phyloP scores from a whole-genome alignment of 2,888 invertebrate species.

The Parnassius mnemosyne region DNA sequence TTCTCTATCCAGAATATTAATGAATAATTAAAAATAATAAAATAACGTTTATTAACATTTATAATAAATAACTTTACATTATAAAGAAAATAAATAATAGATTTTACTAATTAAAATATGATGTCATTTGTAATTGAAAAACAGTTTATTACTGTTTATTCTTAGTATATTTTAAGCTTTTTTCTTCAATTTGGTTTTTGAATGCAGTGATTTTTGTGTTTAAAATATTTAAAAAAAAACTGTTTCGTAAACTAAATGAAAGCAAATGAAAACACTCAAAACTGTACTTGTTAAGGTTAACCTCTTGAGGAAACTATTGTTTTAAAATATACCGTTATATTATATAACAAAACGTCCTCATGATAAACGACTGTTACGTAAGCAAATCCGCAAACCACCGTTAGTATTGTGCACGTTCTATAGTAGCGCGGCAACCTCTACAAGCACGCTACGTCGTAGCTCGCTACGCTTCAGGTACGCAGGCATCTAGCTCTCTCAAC shows the following conservation, averaged over 20 bases:
- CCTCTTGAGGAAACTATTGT: slow-evolving; percentile 11
- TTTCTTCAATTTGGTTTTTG: too few species aligned
- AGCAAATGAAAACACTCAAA: not conserved
- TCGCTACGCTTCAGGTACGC: slow-evolving; percentile 2
- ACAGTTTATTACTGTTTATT: too few species aligned
- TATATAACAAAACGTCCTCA: slow-evolving; percentile 20
- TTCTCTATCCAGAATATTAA: too few species aligned
- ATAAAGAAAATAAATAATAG: too few species aligned
- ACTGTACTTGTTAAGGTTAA: slow-evolving; percentile 17
- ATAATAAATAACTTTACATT: too few species aligned
- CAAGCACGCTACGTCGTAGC: slow-evolving; percentile 18
- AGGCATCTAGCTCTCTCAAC: slow-evolving; percentile 3
- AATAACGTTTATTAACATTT: too few species aligned
- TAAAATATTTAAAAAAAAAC: too few species aligned
- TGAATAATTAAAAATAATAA: too few species aligned
- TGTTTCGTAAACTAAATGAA: not conserved
- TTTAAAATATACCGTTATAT: slow-evolving; percentile 3
- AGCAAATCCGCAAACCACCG: slow-evolving; percentile 24
- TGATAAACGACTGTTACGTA: slow-evolving; percentile 22
- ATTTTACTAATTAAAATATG: too few species aligned
- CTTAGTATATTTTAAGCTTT: too few species aligned
- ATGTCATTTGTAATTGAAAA: too few species aligned
- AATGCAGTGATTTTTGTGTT: too few species aligned
- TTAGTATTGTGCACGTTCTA: slow-evolving; percentile 20
- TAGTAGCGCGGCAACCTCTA: slow-evolving; percentile 11